Base-by-base conservation (phyloP, 2,888 invertebrate genomes). In the Blomia tropicalis region DNA sequence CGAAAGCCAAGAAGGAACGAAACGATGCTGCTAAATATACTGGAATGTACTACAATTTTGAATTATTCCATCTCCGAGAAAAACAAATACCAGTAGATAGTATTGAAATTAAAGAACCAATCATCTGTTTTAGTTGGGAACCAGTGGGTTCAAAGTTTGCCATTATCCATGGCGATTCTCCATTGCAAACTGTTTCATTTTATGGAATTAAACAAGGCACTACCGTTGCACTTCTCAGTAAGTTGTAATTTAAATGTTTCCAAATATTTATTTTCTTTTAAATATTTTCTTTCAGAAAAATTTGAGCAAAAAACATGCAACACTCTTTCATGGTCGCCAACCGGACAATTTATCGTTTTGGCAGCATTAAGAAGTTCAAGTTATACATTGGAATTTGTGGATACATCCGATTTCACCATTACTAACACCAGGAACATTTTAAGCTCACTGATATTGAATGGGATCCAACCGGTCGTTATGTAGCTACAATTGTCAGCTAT, bases 391-490 rank as follows among this genome's bases (percentile, higher is more conserved):
- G 93, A 95, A 75, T 96, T 95, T 73, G 83, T 95, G 54, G 95
- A 96, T 72, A 88, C 92, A 0, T 85, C 87, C 70, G 95, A 96
- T 72, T 93, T 92, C 74, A 84, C 90, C 4, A 82, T 90, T n/a
- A 92, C 92, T 86, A 86, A 87, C 71, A 83, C 85, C 85, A 86
- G 0, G 93, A 93, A 74, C 95, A 96, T 75, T 93, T 88, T 75
- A 76, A 77, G 75, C 85, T 87, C 71, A 90, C 92, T 0, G 91
- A 95, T 73, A 89, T 96, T 1, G 95, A 95, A 74, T 99, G 98
- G 98, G 98, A 99, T 76, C 96, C 98, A 1, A 98, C 96, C 2
- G 98, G 98, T 1, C 82, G 98, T 66, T 98, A 90, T 72, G 90
- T 98, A 17, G 87, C 88, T 60, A 92, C 95, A 0, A 89, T 86